A percentile compares a stretch with the other conserved stretches of the same genome.
Evolutionary conservation across 2,797 vertebrate genomes (phyloP).

Genomic region (Jordanella pulchra): DNA sequence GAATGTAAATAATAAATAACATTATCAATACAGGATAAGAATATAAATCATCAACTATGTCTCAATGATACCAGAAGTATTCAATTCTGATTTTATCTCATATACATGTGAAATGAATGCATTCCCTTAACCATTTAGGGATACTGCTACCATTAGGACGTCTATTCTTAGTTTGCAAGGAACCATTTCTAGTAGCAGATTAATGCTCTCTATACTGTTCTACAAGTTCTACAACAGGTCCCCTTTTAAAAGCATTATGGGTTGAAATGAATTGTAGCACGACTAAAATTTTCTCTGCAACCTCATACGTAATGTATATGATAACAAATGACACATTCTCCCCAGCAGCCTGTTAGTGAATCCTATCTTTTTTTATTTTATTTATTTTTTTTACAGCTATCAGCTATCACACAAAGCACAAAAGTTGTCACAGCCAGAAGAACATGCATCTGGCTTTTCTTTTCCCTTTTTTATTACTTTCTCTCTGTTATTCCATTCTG

Average conservation of each 20-base stretch:
- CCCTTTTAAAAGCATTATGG: conserved; percentile 51
- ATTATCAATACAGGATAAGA: conserved; percentile 18
- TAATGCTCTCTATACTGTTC: conserved; percentile 4
- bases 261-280: conserved; percentile 44
- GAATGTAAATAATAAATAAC: neutral
- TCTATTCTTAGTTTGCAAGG: neutral
- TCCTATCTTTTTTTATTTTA: conserved; percentile 74
- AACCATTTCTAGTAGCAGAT: neutral
- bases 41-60: neutral
- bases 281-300: conserved; percentile 45
- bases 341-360: conserved; percentile 75
- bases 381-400: too few species aligned
- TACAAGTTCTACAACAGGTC: conserved; percentile 39
- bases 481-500: conserved; percentile 27
- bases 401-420: conserved; percentile 56
- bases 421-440: conserved; percentile 47
- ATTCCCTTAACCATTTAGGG: neutral
- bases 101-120: neutral
- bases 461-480: conserved; percentile 23
- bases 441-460: conserved; percentile 42
- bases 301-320: conserved; percentile 63
- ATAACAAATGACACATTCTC: conserved; percentile 65
- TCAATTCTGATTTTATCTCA: neutral
- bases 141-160: neutral
- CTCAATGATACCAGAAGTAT: conserved; percentile 2